These are phyloP conservation scores for Hippocampus mohnikei DNA, from an alignment of 2,113 vertebrate genomes.

Conservation along the genomic window DNA sequence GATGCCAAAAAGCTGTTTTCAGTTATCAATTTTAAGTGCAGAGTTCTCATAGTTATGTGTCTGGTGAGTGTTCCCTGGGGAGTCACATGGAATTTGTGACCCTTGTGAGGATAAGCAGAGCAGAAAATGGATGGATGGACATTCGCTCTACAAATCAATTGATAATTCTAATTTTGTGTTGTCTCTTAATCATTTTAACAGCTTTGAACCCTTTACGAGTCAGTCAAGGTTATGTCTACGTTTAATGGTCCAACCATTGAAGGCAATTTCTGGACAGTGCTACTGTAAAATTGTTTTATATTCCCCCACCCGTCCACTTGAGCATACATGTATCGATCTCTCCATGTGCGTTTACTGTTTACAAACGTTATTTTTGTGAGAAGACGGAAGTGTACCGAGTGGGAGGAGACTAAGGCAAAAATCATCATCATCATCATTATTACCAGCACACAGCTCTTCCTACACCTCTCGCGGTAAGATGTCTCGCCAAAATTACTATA, in stretches of 20 bases:
- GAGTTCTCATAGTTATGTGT: too few species aligned
- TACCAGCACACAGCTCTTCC: conserved; percentile 9
- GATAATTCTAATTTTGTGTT: too few species aligned
- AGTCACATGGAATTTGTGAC: too few species aligned
- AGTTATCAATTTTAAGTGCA: too few species aligned
- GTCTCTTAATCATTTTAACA: too few species aligned
- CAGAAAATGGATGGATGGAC: too few species aligned
- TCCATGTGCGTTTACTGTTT: conserved; percentile 23
- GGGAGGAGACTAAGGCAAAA: conserved; percentile 64
- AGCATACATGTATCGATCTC: neutral
- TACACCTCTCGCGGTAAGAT: conserved; percentile 61
- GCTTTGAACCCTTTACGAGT: neutral
- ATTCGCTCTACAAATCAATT: too few species aligned
- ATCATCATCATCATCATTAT: conserved; percentile 20
- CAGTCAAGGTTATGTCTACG: neutral
- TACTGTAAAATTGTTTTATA: neutral
- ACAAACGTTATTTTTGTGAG: conserved; percentile 27
- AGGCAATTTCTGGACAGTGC: neutral
- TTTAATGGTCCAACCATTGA: neutral
- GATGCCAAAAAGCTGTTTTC: too few species aligned
- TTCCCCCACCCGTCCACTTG: too few species aligned
- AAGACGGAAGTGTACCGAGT: conserved; percentile 69
- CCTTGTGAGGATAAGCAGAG: too few species aligned
- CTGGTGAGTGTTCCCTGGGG: too few species aligned
- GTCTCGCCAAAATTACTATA: conserved; percentile 32